Evolutionary conservation across 1,140 invertebrate species (phyloP).

Genomic region (Diuraphis noxia): DNA sequence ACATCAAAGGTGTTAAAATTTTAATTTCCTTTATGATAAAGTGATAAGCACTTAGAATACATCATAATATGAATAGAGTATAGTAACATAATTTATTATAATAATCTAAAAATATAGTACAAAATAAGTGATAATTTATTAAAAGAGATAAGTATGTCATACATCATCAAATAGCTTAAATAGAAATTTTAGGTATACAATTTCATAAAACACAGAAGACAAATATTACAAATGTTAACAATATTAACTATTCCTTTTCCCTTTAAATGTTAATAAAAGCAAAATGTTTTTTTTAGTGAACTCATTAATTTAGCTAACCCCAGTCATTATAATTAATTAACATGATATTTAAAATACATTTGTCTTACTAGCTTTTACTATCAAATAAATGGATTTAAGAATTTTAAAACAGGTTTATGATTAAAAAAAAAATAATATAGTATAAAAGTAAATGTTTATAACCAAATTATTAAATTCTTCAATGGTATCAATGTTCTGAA

Average conservation of each 20-base stretch:
- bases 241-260: neutral
- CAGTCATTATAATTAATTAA: neutral
- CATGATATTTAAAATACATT: neutral
- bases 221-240: neutral
- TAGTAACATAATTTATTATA: neutral
- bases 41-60: neutral
- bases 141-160: conserved; percentile 1
- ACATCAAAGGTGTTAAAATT: too few relatives aligned
- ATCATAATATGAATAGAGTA: neutral
- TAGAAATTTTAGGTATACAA: neutral
- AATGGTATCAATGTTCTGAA: neutral
- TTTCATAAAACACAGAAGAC: neutral
- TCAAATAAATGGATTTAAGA: neutral
- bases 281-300: neutral
- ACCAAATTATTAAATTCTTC: neutral
- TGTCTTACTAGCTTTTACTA: neutral
- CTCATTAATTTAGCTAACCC: neutral
- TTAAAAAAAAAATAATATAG: neutral
- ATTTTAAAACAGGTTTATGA: neutral
- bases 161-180: neutral
- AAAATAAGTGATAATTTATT: neutral
- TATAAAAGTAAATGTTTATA: neutral
- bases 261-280: neutral
- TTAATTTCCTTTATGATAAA: too few relatives aligned
- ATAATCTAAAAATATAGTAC: neutral